Evolutionary conservation across 1,140 invertebrate genomes (phyloP), one percentile per base, ranked within the genome.

Genomic region (Babylonia areolata): DNA sequence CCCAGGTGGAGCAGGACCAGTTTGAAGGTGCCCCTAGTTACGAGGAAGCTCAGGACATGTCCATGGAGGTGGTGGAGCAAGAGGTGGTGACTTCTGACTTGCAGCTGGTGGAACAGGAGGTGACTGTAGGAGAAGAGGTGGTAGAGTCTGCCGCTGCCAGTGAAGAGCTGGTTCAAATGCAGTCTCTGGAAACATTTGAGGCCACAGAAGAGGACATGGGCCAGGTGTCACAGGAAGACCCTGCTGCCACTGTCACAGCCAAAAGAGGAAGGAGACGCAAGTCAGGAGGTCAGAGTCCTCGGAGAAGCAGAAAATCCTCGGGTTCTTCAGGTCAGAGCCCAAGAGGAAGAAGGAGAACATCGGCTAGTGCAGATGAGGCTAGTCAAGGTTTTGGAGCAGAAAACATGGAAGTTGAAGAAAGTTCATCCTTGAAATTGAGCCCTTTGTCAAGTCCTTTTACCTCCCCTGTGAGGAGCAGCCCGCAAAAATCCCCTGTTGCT

Each of bases 1-100:
- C 64, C 31, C 82, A 84, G 40, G 82, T 40, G 17, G 82, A 84
- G 40, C 81, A 82, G 33, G 82, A 84, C n/a, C 82, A 84, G 28
- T 84, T 84, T 75, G 82, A 75, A 20, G 75, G n/a, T 73, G 64
- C 82, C 46, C 35, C 23, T 23, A 73, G 37, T 37, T 69, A 69
- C 23, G 64, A 82, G 54, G 81, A 81, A 31, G 46, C 33, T 28
- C 20, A 40, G 31, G 81, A 84, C 40, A n/a, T 73, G 58, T 35
- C 58, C 37, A 84, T 46, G 40, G 39, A 33, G n/a, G 64, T 42
- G 5, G 82, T 73, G 39, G 31, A 46, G 40, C 82, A 84, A 40
- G 64, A 84, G 35, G 58, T 84, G 40, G 82, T 73, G 23, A 71
- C 64, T 3, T 54, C 46, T 2, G 82, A 84, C 23, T 23, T 73